Percentiles rank a stretch among this genome's conserved stretches.
Conservation (phyloP, 2,888 invertebrate species). For the Agrochola macilenta region DNA sequence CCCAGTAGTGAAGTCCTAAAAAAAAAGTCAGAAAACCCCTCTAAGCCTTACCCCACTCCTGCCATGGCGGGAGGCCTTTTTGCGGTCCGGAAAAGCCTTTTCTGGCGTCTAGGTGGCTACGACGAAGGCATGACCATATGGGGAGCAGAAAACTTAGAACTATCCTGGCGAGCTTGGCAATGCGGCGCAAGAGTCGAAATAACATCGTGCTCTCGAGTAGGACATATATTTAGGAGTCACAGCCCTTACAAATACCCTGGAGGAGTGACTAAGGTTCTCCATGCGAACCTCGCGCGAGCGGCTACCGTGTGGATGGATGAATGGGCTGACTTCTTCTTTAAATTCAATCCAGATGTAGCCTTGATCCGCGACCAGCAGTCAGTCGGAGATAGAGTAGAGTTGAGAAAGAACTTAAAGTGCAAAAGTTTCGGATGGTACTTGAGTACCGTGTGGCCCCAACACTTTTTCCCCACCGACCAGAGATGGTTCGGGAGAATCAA, state of each 20-base stretch:
- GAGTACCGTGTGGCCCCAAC: conserved; percentile 98
- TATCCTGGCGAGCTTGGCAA: conserved; percentile 99
- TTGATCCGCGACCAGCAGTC: conserved; percentile 91
- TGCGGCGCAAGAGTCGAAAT: conserved; percentile 98
- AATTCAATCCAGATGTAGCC: conserved; percentile 94
- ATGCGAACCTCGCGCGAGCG: conserved; percentile 97
- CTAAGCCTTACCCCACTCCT: conserved; percentile 94
- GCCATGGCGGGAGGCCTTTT: conserved; percentile 99
- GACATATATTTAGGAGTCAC: conserved; percentile 97
- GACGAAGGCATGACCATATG: conserved; percentile 96
- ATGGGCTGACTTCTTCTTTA: conserved; percentile 97
- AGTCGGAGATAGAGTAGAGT: conserved; percentile 91
- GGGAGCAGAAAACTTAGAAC: conserved; percentile 99
- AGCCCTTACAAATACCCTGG: conserved; percentile 99
- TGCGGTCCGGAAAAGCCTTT: conserved; percentile 95
- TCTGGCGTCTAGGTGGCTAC: conserved; percentile 95
- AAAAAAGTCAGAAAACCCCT: conserved; percentile 91
- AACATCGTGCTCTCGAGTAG: conserved; percentile 97
- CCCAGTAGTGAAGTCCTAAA: conserved; percentile 92
- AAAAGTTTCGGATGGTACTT: conserved; percentile 98
- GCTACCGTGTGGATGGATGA: conserved; percentile 99
- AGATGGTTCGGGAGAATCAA: conserved; percentile 97
- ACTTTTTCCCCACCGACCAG: conserved; percentile 97
- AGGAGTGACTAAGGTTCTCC: conserved; percentile 96
- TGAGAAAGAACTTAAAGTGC: conserved; percentile 94